Percentiles rank a stretch among this genome's conserved stretches.
phyloP scores from a whole-genome alignment of 1,140 invertebrate species.

The Drosophila pallidifrons region DNA sequence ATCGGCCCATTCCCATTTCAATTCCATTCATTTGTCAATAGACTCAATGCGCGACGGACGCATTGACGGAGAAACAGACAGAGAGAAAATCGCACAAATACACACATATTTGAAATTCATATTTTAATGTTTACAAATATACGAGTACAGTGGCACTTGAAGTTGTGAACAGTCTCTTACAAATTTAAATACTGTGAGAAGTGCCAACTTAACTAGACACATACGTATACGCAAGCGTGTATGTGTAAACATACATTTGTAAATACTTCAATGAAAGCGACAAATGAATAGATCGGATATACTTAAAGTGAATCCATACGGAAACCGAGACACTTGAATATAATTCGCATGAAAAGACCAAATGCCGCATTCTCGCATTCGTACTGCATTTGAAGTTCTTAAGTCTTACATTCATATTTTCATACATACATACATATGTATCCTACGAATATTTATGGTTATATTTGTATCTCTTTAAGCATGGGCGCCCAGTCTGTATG shows the following conservation, averaged over 20 bases:
- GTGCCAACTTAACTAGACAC: constrained; percentile 39
- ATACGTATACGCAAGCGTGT: neutral
- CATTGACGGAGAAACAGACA: neutral
- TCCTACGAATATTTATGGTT: constrained; percentile 31
- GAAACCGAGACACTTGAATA: constrained; percentile 38
- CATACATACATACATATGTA: neutral
- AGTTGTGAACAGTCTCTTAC: constrained; percentile 29
- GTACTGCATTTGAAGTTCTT: constrained; percentile 40
- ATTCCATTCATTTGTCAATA: constrained; percentile 43
- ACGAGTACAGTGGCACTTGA: constrained; percentile 34
- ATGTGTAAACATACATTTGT: constrained; percentile 12
- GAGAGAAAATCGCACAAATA: neutral
- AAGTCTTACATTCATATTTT: constrained; percentile 7
- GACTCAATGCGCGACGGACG: neutral
- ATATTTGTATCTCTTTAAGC: constrained; percentile 15
- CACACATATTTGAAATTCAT: constrained; percentile 26
- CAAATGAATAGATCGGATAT: constrained; percentile 44
- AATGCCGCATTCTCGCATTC: constrained; percentile 9
- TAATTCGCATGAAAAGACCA: constrained; percentile 43
- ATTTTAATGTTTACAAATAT: constrained; percentile 39
- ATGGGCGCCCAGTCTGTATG: constrained; percentile 12
- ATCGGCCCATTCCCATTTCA: constrained; percentile 42
- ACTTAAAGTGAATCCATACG: constrained; percentile 43
- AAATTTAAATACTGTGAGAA: constrained; percentile 28
- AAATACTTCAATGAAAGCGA: constrained; percentile 41